These are phyloP conservation scores for Ammodramus savannarum DNA, from an alignment of 2,113 vertebrate species.

Conservation along the genomic window DNA sequence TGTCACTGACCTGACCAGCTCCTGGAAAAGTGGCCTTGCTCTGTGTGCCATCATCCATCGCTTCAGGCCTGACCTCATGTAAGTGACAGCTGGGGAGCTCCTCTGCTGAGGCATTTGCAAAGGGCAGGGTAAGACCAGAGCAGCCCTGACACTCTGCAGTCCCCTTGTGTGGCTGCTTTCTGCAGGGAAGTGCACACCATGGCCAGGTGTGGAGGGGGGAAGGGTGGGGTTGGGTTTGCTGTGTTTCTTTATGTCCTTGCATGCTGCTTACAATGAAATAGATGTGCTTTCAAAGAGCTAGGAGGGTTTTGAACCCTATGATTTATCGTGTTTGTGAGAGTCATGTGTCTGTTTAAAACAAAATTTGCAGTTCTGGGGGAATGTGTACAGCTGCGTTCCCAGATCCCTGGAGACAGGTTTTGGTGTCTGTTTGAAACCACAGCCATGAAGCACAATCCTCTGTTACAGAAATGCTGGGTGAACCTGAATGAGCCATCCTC, in stretches of 20 bases:
- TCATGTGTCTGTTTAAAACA: background rate
- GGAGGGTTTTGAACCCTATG: background rate
- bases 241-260: background rate
- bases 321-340: background rate
- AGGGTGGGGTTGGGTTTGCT: background rate
- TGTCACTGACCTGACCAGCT: slow-evolving; percentile 84
- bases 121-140: background rate
- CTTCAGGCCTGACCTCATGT: slow-evolving; percentile 94
- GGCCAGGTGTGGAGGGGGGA: background rate
- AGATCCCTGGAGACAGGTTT: background rate
- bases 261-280: background rate
- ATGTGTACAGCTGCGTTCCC: background rate
- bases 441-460: background rate
- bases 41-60: slow-evolving; percentile 93
- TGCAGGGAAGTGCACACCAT: background rate
- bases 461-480: background rate
- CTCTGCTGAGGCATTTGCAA: background rate
- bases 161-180: background rate
- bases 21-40: slow-evolving; percentile 88
- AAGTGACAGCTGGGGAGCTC: slow-evolving; percentile 46
- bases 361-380: background rate
- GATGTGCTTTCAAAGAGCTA: background rate
- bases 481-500: background rate
- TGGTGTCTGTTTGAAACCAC: background rate
- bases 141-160: background rate